These are phyloP conservation scores for Alfaro cultratus DNA, from an alignment of 2,797 vertebrate species.

Conservation along the genomic window DNA sequence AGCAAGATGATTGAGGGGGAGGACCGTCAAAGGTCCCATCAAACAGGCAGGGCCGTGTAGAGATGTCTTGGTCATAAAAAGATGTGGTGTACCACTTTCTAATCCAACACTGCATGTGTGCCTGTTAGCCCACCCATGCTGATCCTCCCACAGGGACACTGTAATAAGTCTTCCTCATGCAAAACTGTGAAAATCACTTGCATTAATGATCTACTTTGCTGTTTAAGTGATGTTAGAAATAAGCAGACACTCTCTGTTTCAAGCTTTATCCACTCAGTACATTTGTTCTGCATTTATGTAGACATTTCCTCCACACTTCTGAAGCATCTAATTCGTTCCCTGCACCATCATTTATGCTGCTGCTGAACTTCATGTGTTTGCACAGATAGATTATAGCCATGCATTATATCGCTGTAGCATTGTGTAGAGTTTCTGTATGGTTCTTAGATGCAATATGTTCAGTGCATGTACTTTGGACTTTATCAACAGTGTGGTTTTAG, in stretches of 20 bases:
- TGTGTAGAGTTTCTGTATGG: slow-evolving; percentile 57
- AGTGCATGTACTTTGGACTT: slow-evolving; percentile 40
- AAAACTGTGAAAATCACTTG: slow-evolving; percentile 37
- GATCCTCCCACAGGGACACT: slow-evolving; percentile 45
- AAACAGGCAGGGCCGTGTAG: slow-evolving; percentile 80
- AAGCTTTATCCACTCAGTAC: slow-evolving; percentile 9
- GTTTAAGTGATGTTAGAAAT: slow-evolving; percentile 11
- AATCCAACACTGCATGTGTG: slow-evolving; percentile 79
- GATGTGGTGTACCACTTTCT: slow-evolving; percentile 92
- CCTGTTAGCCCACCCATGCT: slow-evolving; percentile 80
- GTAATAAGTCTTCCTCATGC: slow-evolving; percentile 17
- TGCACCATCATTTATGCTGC: slow-evolving; percentile 52
- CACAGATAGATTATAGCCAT: slow-evolving; percentile 48
- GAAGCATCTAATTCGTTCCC: slow-evolving; percentile 44
- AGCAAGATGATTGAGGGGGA: slow-evolving; percentile 52
- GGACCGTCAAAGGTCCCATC: slow-evolving; percentile 68
- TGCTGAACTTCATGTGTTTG: slow-evolving; percentile 58
- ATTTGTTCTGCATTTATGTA: slow-evolving; percentile 26
- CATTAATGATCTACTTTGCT: slow-evolving; percentile 1
- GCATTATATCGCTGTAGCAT: slow-evolving; percentile 44
- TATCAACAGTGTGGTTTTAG: slow-evolving; percentile 45
- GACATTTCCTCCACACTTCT: slow-evolving; percentile 41
- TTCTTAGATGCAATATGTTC: slow-evolving; percentile 26
- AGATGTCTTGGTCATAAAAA: slow-evolving; percentile 86
- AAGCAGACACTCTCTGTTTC: slow-evolving; percentile 1